phyloP scores from a whole-genome alignment of 2,888 invertebrate species.

The Andrena fulva region DNA sequence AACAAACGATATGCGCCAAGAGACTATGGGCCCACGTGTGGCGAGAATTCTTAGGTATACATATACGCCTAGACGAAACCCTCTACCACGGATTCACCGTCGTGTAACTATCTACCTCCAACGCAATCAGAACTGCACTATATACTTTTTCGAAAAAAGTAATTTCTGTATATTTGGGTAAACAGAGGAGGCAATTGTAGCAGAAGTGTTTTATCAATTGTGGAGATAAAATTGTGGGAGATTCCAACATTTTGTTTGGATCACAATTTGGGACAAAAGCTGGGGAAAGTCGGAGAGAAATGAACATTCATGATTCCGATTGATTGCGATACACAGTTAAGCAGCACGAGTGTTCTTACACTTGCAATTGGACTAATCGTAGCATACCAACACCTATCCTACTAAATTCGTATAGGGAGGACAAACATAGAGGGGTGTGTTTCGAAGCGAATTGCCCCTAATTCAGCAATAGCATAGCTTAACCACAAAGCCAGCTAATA shows the following conservation, averaged over 20 bases:
- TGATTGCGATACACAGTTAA: not conserved
- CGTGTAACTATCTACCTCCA: not conserved
- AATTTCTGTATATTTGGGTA: too few relatives aligned
- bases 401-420: constrained; percentile 56
- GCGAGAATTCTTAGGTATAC: constrained; percentile 42
- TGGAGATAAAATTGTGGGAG: too few relatives aligned
- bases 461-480: constrained; percentile 80
- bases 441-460: constrained; percentile 78
- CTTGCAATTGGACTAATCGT: not conserved
- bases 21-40: constrained; percentile 60
- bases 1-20: constrained; percentile 79
- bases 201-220: too few relatives aligned
- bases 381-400: constrained; percentile 14
- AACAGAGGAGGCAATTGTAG: too few relatives aligned
- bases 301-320: too few relatives aligned
- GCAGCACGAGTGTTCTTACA: not conserved
- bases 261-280: too few relatives aligned
- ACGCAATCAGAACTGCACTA: not conserved
- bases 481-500: constrained; percentile 80
- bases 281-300: too few relatives aligned
- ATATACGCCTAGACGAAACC: not conserved
- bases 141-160: not conserved
- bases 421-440: constrained; percentile 77
- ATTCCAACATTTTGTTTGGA: too few relatives aligned
- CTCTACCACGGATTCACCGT: constrained; percentile 1